Evolutionary conservation across 2,113 vertebrate genomes (phyloP).

Genomic region (Aptenodytes forsteri): DNA sequence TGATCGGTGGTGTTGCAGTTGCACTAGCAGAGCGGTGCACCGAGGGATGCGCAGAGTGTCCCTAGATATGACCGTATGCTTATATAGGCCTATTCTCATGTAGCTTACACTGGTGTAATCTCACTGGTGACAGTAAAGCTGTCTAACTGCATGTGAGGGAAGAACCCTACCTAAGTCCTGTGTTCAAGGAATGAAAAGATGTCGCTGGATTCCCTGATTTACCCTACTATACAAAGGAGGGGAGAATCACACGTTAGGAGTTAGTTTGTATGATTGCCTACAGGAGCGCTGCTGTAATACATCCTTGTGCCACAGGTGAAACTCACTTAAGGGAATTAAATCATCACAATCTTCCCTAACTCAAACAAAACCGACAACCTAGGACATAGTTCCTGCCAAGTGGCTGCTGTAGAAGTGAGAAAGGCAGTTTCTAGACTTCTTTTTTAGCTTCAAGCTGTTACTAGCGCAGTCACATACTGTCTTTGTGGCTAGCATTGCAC

Average conservation of each 20-base stretch:
- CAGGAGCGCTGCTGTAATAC: not conserved
- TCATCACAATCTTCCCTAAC: not conserved
- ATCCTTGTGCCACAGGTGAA: not conserved
- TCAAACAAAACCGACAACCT: not conserved
- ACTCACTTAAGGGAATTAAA: not conserved
- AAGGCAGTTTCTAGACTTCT: not conserved
- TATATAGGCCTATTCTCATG: not conserved
- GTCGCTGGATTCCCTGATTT: not conserved
- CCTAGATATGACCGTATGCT: not conserved
- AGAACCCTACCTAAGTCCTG: not conserved
- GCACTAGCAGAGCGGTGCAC: fast-evolving
- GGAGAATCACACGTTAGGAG: not conserved
- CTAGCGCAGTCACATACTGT: not conserved
- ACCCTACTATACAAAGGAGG: not conserved
- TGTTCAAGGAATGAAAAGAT: not conserved
- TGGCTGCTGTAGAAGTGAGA: not conserved
- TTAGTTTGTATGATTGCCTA: not conserved
- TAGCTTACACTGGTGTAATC: not conserved
- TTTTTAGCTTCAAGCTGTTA: not conserved
- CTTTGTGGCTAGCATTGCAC: not conserved
- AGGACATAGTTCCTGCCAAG: not conserved
- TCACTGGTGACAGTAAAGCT: not conserved
- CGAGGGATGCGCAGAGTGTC: fast-evolving
- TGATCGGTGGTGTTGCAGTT: fast-evolving
- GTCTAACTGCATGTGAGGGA: fast-evolving